A percentile compares a stretch with the other conserved stretches of the same genome.
Evolutionary conservation across 2,888 invertebrate species (phyloP).

Genomic region (Ophonus ardosiacus): DNA sequence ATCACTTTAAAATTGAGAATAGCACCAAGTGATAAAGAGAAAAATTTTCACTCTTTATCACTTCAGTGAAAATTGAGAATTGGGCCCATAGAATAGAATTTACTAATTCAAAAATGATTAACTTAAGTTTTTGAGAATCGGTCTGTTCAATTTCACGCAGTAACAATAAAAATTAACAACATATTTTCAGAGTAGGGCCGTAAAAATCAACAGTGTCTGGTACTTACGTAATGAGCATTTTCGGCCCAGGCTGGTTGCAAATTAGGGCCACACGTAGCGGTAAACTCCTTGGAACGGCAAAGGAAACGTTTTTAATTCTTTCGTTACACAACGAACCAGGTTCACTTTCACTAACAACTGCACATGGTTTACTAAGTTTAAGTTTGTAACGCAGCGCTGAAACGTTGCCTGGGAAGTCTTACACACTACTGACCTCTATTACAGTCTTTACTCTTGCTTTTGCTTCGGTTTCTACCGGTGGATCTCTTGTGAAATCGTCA

Average conservation of each 20-base stretch:
- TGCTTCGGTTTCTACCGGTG: not conserved
- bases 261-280: slow-evolving; percentile 18
- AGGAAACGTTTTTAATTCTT: slow-evolving; percentile 59
- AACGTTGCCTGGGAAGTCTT: slow-evolving; percentile 19
- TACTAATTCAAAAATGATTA: too few species aligned
- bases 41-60: too few species aligned
- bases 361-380: slow-evolving; percentile 52
- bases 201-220: not conserved
- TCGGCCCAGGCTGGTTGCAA: not conserved
- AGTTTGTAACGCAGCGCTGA: slow-evolving; percentile 14
- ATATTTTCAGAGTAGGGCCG: too few species aligned
- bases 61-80: too few species aligned
- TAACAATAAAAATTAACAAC: too few species aligned
- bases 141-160: too few species aligned
- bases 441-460: not conserved
- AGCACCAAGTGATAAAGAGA: too few species aligned
- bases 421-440: slow-evolving; percentile 59
- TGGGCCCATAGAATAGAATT: too few species aligned
- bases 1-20: too few species aligned
- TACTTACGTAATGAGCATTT: slow-evolving; percentile 60
- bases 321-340: slow-evolving; percentile 54
- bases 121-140: too few species aligned
- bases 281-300: slow-evolving; percentile 17
- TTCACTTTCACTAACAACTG: slow-evolving; percentile 62
- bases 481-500: not conserved